Conservation (phyloP, 2,888 invertebrate species). For the Nemotelus pantherinus region DNA sequence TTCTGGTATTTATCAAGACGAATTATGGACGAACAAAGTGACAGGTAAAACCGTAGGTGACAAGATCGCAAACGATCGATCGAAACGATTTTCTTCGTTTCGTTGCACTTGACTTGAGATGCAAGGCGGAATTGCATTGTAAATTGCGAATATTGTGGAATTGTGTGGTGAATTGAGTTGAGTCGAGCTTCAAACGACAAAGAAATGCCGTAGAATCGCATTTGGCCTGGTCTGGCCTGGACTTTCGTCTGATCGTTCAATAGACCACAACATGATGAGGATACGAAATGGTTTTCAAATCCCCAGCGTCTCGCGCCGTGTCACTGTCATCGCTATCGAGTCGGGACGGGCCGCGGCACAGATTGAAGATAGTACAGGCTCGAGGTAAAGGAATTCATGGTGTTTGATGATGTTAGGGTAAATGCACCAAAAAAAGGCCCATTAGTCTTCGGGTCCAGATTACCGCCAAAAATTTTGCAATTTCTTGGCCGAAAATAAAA, state of each 20-base stretch:
- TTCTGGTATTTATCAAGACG: constrained; percentile 40
- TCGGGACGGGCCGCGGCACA: not conserved
- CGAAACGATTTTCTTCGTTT: constrained; percentile 21
- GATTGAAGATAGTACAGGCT: constrained; percentile 3
- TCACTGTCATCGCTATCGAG: constrained; percentile 19
- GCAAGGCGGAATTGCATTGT: not conserved
- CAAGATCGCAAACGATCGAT: constrained; percentile 19
- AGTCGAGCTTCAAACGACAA: not conserved
- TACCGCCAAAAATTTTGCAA: not conserved
- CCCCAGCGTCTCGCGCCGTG: constrained; percentile 19
- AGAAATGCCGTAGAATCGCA: not conserved
- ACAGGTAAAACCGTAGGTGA: constrained; percentile 24
- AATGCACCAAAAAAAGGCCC: too few species aligned
- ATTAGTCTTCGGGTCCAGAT: not conserved
- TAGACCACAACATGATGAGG: not conserved
- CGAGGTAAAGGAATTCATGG: not conserved
- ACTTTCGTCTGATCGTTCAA: not conserved
- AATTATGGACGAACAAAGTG: constrained; percentile 40
- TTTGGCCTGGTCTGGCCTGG: too few species aligned
- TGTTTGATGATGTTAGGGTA: too few species aligned
- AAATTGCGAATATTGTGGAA: not conserved
- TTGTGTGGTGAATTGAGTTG: not conserved
- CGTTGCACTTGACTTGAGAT: constrained; percentile 8
- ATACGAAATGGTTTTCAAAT: constrained; percentile 21
- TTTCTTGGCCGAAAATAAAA: too few species aligned